A percentile compares a stretch with the other conserved stretches of the same genome.
phyloP scores from a whole-genome alignment of 2,888 invertebrate species.

The Lasioglossum vierecki region DNA sequence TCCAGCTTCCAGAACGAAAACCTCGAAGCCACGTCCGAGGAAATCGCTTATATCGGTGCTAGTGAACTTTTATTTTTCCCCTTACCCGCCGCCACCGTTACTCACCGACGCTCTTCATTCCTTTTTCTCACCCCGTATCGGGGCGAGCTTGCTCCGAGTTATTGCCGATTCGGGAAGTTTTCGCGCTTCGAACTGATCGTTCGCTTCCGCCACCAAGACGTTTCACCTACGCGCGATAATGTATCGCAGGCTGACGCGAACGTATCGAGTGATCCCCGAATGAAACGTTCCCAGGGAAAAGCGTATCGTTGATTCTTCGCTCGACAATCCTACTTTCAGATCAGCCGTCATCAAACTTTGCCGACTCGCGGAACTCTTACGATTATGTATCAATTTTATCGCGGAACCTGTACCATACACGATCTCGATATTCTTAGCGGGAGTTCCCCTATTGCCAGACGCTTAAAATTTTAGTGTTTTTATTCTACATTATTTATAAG shows the following conservation, averaged over 20 bases:
- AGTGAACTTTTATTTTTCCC: conserved; percentile 31
- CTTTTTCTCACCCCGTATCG: not conserved
- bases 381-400: not conserved
- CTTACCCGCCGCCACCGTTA: not conserved
- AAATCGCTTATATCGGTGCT: conserved; percentile 52
- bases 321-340: not conserved
- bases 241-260: conserved; percentile 37
- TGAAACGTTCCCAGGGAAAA: conserved; percentile 12
- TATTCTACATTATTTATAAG: too few species aligned
- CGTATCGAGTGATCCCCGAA: conserved; percentile 14
- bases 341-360: not conserved
- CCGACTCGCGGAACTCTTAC: not conserved
- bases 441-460: too few species aligned
- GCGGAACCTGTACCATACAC: too few species aligned
- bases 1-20: conserved; percentile 29
- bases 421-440: too few species aligned
- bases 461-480: too few species aligned
- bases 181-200: conserved; percentile 37
- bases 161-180: conserved; percentile 55
- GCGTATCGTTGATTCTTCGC: conserved; percentile 1
- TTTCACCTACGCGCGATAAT: conserved; percentile 47
- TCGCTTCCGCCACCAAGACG: conserved; percentile 30
- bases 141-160: conserved; percentile 38
- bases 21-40: conserved; percentile 32
- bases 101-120: not conserved